Conservation (phyloP, 2,113 vertebrate species). For the Tupaia chinensis region DNA sequence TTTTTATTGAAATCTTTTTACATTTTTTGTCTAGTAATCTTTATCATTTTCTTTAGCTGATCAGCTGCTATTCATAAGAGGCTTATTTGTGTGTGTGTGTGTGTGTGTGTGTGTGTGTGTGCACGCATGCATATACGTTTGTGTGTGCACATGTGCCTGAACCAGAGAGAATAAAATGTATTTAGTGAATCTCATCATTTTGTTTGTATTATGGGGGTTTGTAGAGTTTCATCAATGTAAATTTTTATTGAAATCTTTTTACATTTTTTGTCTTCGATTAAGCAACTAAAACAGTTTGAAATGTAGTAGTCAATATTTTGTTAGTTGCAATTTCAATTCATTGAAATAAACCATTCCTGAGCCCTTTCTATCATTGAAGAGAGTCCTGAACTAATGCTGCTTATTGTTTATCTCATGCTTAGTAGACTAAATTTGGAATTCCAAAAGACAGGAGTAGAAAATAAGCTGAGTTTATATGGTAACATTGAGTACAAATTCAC, state of each 20-base stretch:
- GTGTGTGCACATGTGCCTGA: too few relatives aligned
- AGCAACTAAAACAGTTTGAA: neutral
- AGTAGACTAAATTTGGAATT: neutral
- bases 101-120: neutral
- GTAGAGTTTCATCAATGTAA: neutral
- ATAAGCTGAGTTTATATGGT: neutral
- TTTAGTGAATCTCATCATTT: neutral
- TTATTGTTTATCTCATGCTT: neutral
- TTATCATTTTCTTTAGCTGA: neutral
- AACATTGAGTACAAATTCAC: neutral
- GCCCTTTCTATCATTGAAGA: neutral
- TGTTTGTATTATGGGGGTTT: neutral
- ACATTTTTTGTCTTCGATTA: neutral
- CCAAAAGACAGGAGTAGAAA: neutral
- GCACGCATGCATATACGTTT: too few relatives aligned
- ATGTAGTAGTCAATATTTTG: neutral
- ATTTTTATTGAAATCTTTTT: constrained; percentile 7
- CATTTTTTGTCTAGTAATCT: neutral
- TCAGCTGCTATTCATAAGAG: neutral
- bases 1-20: neutral
- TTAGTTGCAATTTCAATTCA: neutral
- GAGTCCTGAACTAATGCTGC: neutral
- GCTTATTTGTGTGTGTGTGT: neutral
- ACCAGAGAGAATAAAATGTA: neutral
- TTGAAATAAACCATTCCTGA: neutral